Conservation (phyloP, 2,797 vertebrate species). For the Lindbergichthys nudifrons region DNA sequence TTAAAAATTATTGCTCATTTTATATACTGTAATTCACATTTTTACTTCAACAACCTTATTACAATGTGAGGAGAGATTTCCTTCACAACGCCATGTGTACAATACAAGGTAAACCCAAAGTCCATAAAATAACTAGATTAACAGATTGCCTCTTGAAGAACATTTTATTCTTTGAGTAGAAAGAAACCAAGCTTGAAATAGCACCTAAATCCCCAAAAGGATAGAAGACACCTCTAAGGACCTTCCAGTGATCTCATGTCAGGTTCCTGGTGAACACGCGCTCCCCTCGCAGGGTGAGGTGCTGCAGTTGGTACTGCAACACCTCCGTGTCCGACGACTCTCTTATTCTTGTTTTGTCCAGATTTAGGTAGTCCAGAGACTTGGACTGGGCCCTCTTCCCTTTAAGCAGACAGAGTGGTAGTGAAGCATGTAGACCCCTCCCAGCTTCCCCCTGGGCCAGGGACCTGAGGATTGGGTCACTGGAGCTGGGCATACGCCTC, state of each 20-base stretch:
- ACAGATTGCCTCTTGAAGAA: slow-evolving; percentile 59
- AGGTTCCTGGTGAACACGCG: slow-evolving; percentile 91
- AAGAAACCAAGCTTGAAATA: slow-evolving; percentile 64
- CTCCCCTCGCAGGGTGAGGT: slow-evolving; percentile 93
- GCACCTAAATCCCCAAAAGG: slow-evolving; percentile 61
- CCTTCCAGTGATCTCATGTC: slow-evolving; percentile 85
- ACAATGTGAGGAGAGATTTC: slow-evolving; percentile 47
- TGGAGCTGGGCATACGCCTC: slow-evolving; percentile 94
- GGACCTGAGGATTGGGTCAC: slow-evolving; percentile 90
- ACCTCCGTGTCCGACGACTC: slow-evolving; percentile 95
- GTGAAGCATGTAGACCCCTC: slow-evolving; percentile 87
- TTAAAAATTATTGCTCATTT: slow-evolving; percentile 85
- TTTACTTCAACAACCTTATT: slow-evolving; percentile 41
- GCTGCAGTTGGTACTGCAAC: slow-evolving; percentile 95
- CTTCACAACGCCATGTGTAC: slow-evolving; percentile 60
- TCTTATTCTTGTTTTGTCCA: slow-evolving; percentile 95
- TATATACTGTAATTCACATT: slow-evolving; percentile 62
- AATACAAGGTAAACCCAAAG: slow-evolving; percentile 49
- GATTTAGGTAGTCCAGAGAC: slow-evolving; percentile 98
- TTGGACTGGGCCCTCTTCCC: slow-evolving; percentile 93
- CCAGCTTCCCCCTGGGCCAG: slow-evolving; percentile 83
- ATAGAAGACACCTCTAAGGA: slow-evolving; percentile 32
- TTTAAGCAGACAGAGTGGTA: slow-evolving; percentile 95
- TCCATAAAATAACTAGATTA: slow-evolving; percentile 69
- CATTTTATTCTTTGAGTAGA: slow-evolving; percentile 60